Evolutionary conservation across 2,113 vertebrate genomes (phyloP).

Genomic region (Phaethon lepturus): DNA sequence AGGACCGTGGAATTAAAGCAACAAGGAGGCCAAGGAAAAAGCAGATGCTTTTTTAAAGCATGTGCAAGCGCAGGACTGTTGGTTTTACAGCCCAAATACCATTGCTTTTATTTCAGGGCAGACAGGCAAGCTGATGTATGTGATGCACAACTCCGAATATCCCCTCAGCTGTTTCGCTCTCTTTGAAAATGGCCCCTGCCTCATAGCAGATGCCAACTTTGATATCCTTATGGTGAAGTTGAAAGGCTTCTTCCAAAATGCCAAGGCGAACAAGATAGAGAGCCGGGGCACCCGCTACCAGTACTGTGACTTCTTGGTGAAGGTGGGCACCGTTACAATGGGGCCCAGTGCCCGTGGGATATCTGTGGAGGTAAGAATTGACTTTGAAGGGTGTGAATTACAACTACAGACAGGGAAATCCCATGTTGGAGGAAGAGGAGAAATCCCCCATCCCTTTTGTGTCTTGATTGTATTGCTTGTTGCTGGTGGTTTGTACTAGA

Average conservation of each 20-base stretch:
- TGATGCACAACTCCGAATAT: slow-evolving; percentile 97
- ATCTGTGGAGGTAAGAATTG: slow-evolving; percentile 88
- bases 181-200: slow-evolving; percentile 93
- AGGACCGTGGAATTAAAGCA: not conserved
- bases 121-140: slow-evolving; percentile 91
- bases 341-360: slow-evolving; percentile 94
- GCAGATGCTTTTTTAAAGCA: not conserved
- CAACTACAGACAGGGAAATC: not conserved
- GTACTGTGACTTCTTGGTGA: slow-evolving; percentile 95
- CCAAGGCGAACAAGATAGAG: slow-evolving; percentile 97
- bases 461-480: rapidly evolving
- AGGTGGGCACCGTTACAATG: slow-evolving; percentile 94
- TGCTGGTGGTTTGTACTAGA: not conserved
- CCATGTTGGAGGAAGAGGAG: rapidly evolving
- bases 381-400: rapidly evolving
- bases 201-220: slow-evolving; percentile 93
- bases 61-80: rapidly evolving
- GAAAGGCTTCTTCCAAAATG: slow-evolving; percentile 98
- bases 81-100: not conserved
- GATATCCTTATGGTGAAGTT: slow-evolving; percentile 96
- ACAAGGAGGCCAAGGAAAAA: not conserved
- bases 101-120: slow-evolving; percentile 80
- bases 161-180: slow-evolving; percentile 94
- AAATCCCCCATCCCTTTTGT: rapidly evolving
- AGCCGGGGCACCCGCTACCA: slow-evolving; percentile 92